Evolutionary conservation across 2,113 vertebrate species (phyloP), one percentile per base, ranked within the genome.

Genomic region (Cryptomyrus ogoouensis): DNA sequence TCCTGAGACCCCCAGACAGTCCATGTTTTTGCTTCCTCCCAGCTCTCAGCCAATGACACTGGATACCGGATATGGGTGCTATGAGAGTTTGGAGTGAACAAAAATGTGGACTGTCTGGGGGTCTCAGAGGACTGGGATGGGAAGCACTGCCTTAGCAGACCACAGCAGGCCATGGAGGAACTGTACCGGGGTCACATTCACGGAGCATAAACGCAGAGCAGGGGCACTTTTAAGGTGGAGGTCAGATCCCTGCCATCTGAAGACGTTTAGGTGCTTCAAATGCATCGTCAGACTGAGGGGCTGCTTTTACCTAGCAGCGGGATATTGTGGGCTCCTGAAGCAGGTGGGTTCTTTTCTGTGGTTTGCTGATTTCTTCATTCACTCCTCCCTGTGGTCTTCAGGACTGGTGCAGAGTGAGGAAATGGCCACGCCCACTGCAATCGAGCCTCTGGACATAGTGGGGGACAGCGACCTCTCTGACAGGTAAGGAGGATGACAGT

Each of bases 401-500:
- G 96, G 96, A 88, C 94, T 95, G 85, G 90, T 95, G 92, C 94
- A 94, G 89, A 94, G 93, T 58, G 96, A 96, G 91, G 94, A 94
- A 94, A 90, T 93, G 77, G 88, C 89, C 8, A 95, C 94, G 92
- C 93, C 95, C 91, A 87, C 94, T 88, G 94, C 92, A 1, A 84
- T 70, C 89, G 96, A 96, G 94, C 96, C 96, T 91, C 94, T 96
- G 94, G 96, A 97, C 95, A 95, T 95, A 94, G 95, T 95, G 84
- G 96, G 96, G 92, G 97, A 96, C 95, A 97, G 97, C 92, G 97
- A 98, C 93, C 94, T 98, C 92, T 98, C 97, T 89, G 98, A 99
- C 95, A 97, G 97, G 98, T 99, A 1, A 66, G 62, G 3, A 66
- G 9, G n/a, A 31, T 9, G 24, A 12, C 13, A 7, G 74, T 19